A percentile compares a stretch with the other conserved stretches of the same genome.
Evolutionary conservation across 2,888 invertebrate genomes (phyloP).

Genomic region (Amiota minor): DNA sequence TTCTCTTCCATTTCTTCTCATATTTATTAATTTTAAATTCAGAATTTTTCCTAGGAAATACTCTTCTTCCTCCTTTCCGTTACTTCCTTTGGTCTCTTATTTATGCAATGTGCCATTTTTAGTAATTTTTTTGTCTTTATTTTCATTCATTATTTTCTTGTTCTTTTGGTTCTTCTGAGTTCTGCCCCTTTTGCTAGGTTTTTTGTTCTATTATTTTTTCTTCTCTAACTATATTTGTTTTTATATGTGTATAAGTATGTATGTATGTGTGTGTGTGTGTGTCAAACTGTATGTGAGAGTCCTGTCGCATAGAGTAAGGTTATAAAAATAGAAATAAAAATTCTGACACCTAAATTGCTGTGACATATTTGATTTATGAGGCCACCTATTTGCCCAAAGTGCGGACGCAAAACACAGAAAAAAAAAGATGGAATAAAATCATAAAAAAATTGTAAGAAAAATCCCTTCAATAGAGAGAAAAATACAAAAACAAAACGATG

Average conservation of each 20-base stretch:
- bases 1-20: too few relatives aligned
- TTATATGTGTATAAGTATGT: too few relatives aligned
- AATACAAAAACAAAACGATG: not conserved
- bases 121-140: too few relatives aligned
- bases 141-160: constrained; percentile 30
- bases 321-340: constrained; percentile 66
- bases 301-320: constrained; percentile 54
- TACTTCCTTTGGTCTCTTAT: too few relatives aligned
- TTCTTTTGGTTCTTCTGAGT: not conserved
- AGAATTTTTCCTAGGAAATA: too few relatives aligned
- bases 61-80: too few relatives aligned
- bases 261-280: too few relatives aligned
- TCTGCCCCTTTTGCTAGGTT: not conserved
- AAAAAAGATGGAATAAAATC: not conserved
- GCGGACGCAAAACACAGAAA: constrained; percentile 38
- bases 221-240: too few relatives aligned
- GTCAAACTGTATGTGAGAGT: constrained; percentile 31
- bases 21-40: too few relatives aligned
- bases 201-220: not conserved
- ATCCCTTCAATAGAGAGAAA: constrained; percentile 2
- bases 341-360: constrained; percentile 68
- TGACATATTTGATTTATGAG: constrained; percentile 68
- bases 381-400: constrained; percentile 66
- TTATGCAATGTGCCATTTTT: too few relatives aligned
- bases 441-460: constrained; percentile 24